A percentile compares a stretch with the other conserved stretches of the same genome.
Conservation (phyloP, 1,140 invertebrate species). For the Adelges cooleyi region DNA sequence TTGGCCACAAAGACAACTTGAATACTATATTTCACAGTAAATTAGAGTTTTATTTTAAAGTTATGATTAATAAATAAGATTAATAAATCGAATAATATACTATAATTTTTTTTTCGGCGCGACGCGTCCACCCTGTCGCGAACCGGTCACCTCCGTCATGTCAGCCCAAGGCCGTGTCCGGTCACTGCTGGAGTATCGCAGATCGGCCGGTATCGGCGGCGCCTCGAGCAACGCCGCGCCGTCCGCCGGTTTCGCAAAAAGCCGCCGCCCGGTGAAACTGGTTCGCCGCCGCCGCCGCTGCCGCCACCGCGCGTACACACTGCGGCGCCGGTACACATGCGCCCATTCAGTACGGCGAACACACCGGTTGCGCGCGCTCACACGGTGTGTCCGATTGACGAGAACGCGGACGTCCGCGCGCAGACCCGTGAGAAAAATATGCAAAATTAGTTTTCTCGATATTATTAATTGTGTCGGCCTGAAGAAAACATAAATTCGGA, state of each 20-base stretch:
- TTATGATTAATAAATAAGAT: too few relatives aligned
- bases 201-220: conserved; percentile 1
- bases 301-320: not conserved
- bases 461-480: too few relatives aligned
- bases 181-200: not conserved
- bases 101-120: too few relatives aligned
- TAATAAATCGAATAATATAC: too few relatives aligned
- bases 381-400: not conserved
- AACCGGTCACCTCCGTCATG: too few relatives aligned
- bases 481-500: too few relatives aligned
- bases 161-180: not conserved
- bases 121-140: not conserved
- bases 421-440: too few relatives aligned
- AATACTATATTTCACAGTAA: too few relatives aligned
- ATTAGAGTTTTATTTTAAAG: too few relatives aligned
- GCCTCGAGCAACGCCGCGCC: not conserved
- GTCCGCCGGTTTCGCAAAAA: conserved; percentile 7
- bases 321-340: not conserved
- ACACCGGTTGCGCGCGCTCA: conserved; percentile 12
- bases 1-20: too few relatives aligned
- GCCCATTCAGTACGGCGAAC: conserved; percentile 6
- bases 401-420: too few relatives aligned
- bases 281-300: conserved; percentile 2
- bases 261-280: conserved; percentile 9
- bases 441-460: too few relatives aligned